Percentiles rank a stretch among this genome's conserved stretches.
Evolutionary conservation across 1,140 invertebrate genomes (phyloP).

Genomic region (Teleogryllus occipitalis): DNA sequence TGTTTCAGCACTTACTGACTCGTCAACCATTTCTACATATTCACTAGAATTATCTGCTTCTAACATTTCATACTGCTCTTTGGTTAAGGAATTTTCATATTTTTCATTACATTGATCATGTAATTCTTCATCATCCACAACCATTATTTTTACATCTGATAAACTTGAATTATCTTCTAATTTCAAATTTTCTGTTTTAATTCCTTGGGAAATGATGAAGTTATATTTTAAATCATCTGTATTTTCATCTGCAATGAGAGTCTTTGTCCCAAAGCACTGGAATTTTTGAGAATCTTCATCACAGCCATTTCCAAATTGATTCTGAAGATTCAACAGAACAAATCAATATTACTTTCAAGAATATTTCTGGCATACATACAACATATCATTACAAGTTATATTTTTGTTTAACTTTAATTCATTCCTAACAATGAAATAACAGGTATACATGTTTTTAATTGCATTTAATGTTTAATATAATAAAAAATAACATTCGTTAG

Average conservation of each 20-base stretch:
- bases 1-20: background rate
- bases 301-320: no score
- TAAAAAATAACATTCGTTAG: no score
- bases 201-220: background rate
- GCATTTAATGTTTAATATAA: no score
- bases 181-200: background rate
- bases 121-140: background rate
- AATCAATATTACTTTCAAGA: no score
- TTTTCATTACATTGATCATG: background rate
- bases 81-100: background rate
- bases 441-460: no score
- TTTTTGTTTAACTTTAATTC: no score
- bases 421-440: no score
- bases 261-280: no score
- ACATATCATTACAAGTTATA: no score
- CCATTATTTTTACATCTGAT: background rate
- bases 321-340: no score
- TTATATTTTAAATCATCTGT: background rate
- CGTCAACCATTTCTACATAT: background rate
- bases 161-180: background rate
- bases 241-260: background rate
- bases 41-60: background rate
- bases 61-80: background rate
- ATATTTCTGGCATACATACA: no score
- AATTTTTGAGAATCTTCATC: no score